Evolutionary conservation across 2,797 vertebrate species (phyloP), one percentile per base, ranked within the genome.

Genomic region (Lithobates sylvaticus): DNA sequence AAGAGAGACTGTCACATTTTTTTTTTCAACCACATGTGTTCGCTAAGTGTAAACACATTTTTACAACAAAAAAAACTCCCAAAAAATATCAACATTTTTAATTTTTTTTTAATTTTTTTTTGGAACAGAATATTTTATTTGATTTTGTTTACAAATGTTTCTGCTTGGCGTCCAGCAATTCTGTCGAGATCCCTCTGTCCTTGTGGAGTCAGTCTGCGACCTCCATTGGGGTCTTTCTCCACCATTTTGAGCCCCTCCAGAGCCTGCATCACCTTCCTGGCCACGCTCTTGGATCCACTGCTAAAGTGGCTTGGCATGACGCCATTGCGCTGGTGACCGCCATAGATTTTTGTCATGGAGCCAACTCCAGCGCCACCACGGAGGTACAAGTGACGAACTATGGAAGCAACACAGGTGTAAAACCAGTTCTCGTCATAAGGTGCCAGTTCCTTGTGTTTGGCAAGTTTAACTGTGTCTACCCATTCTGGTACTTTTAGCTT

Each of bases 401-500:
- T 97, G 88, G 97, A 98, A 78, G 97, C 97, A 4, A 97, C 96
- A 93, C 97, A 95, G 27, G 97, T 96, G 93, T 98, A 98, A 91
- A 96, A 98, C 97, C 97, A 98, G 93, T 98, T 98, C 78, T 98
- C 97, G 74, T 98, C 97, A 64, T 96, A 96, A 65, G 97, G 97
- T 44, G 97, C 96, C 89, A 98, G 90, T 90, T 98, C 97, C 91
- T 98, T 98, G 92, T 98, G 97, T 85, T 97, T 98, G 44, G 96
- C 97, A 86, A 98, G 88, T 86, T 98, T 98, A 50, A 98, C 97
- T 0, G 96, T 97, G 92, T 98, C 97, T 70, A 98, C 97, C 97
- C 97, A 98, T 86, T 98, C 97, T 1, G 97, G 97, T n/a, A 97
- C 97, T 93, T 98, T 98, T 88, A 98, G 95, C 92, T 98, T 98